Conservation (phyloP, 1,140 invertebrate genomes). For the Manduca sexta region DNA sequence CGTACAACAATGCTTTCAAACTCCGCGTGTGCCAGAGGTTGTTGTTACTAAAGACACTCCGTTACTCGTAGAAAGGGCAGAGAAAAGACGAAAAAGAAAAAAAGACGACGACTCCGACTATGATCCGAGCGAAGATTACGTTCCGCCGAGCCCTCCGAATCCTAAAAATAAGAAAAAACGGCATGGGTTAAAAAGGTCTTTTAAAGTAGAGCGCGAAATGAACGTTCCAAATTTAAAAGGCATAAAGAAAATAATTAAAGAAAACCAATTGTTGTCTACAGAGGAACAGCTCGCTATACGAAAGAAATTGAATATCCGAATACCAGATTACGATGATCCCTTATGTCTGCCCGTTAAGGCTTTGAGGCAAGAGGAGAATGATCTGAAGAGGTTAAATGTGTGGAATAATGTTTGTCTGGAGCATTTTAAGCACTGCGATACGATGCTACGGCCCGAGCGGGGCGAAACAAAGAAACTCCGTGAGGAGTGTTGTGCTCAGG, state of each 20-base stretch:
- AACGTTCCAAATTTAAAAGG: slow-evolving; percentile 1
- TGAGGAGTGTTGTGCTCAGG: slow-evolving; percentile 37
- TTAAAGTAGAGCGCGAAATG: neutral
- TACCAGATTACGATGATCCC: slow-evolving; percentile 59
- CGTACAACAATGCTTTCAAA: slow-evolving; percentile 57
- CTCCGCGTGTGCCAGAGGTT: neutral
- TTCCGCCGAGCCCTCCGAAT: slow-evolving; percentile 19
- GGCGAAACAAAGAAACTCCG: slow-evolving; percentile 38
- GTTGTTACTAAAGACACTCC: slow-evolving; percentile 10
- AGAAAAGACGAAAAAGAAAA: slow-evolving; percentile 24
- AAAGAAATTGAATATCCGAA: slow-evolving; percentile 27
- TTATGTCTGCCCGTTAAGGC: slow-evolving; percentile 53
- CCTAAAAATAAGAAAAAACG: slow-evolving; percentile 8
- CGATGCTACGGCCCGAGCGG: slow-evolving; percentile 29
- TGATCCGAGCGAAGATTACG: slow-evolving; percentile 36
- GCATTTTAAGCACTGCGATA: slow-evolving; percentile 40
- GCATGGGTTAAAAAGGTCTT: slow-evolving; percentile 5
- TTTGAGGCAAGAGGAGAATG: slow-evolving; percentile 28
- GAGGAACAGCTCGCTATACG: slow-evolving; percentile 6
- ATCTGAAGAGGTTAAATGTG: slow-evolving; percentile 31
- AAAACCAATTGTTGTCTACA: neutral
- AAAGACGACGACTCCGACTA: slow-evolving; percentile 53
- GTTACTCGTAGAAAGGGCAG: slow-evolving; percentile 34
- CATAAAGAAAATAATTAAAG: neutral
- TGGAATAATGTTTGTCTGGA: slow-evolving; percentile 60